These are phyloP conservation scores for Antigone vipio DNA, from an alignment of 2,113 vertebrate species.

Conservation along the genomic window DNA sequence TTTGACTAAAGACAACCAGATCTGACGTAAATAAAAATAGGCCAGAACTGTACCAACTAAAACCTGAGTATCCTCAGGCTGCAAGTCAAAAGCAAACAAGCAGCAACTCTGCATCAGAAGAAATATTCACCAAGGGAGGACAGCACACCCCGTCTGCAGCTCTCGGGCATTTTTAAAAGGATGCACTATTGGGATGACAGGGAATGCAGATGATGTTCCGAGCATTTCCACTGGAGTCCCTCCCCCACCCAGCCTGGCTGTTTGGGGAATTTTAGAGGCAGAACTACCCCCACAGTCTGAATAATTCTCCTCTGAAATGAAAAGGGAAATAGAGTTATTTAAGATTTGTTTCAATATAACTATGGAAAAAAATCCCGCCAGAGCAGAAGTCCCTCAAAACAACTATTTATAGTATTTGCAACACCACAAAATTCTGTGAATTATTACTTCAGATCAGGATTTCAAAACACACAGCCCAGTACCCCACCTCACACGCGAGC, in stretches of 20 bases:
- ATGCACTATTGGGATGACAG: background rate
- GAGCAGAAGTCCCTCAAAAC: background rate
- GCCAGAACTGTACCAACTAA: background rate
- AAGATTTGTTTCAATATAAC: background rate
- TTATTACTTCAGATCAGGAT: background rate
- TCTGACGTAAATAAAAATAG: background rate
- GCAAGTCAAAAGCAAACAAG: background rate
- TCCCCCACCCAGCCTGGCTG: background rate
- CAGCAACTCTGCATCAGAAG: background rate
- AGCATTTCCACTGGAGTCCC: background rate
- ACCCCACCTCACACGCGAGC: rapidly evolving
- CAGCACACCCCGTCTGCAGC: background rate
- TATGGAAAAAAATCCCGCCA: background rate
- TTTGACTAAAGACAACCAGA: background rate
- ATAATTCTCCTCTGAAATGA: background rate
- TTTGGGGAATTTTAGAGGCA: constrained; percentile 2
- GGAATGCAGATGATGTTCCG: background rate
- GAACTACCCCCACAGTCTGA: constrained; percentile 14
- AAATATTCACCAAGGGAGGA: background rate
- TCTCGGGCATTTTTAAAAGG: background rate
- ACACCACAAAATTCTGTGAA: background rate
- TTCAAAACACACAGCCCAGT: background rate
- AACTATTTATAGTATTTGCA: background rate
- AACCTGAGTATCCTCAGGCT: background rate
- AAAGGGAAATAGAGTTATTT: constrained; percentile 26